phyloP scores from a whole-genome alignment of 2,888 invertebrate genomes.

The Litoditis marina region DNA sequence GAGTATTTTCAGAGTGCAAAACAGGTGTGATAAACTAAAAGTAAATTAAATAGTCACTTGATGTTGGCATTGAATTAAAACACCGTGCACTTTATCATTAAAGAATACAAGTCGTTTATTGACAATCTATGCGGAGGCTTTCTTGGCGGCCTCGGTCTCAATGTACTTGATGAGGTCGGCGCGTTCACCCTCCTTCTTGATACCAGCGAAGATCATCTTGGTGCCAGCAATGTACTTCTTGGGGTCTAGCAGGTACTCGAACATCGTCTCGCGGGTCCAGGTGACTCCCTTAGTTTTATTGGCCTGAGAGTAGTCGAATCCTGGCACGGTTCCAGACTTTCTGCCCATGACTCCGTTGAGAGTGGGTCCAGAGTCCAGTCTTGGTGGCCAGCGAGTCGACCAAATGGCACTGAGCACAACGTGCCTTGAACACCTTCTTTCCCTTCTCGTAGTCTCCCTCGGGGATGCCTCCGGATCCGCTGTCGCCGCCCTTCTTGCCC shows the following conservation, averaged over 20 bases:
- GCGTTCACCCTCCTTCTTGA: slow-evolving; percentile 89
- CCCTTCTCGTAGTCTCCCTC: slow-evolving; percentile 89
- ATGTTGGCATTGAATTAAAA: too few species aligned
- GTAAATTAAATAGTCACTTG: too few species aligned
- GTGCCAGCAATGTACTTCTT: slow-evolving; percentile 84
- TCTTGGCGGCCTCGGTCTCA: slow-evolving; percentile 42
- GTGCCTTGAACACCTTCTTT: slow-evolving; percentile 86
- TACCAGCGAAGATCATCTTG: slow-evolving; percentile 96
- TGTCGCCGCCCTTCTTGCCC: slow-evolving; percentile 23
- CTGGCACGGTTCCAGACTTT: slow-evolving; percentile 87
- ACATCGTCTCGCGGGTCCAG: slow-evolving; percentile 87
- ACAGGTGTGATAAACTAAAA: too few species aligned
- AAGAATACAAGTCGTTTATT: too few species aligned
- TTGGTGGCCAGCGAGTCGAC: slow-evolving; percentile 92
- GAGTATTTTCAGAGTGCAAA: too few species aligned
- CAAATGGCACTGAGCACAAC: slow-evolving; percentile 96
- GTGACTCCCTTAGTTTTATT: slow-evolving; percentile 82
- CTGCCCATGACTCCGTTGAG: slow-evolving; percentile 84
- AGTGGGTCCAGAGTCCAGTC: slow-evolving; percentile 92
- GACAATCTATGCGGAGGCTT: slow-evolving; percentile 14
- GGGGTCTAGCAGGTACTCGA: slow-evolving; percentile 91
- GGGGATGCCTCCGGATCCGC: slow-evolving; percentile 49
- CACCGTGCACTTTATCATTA: too few species aligned
- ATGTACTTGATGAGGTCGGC: slow-evolving; percentile 72
- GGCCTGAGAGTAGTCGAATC: slow-evolving; percentile 51